Base-by-base conservation (phyloP, 1,140 invertebrate species). In the Antheraea mylitta region DNA sequence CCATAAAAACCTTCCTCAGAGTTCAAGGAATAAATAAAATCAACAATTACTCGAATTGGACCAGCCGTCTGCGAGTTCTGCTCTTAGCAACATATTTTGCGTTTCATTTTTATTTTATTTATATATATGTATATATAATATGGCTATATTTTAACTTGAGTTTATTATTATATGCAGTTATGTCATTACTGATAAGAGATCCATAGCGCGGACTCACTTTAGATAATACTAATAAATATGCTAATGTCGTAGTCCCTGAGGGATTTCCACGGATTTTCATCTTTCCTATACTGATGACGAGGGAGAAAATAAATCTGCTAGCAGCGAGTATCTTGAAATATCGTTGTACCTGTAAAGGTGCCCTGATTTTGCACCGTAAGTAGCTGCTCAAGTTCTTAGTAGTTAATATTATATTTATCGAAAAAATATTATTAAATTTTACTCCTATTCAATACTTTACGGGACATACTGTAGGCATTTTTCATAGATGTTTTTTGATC, bases 211-310 rank as follows among this genome's bases (percentile, higher is more conserved):
- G 76, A 75, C 77, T 74, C 67, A 64, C 70, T 73, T 74, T 66
- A 75, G 81, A 80, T 81, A 78, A 78, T 78, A 82, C 80, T 83
- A 85, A 85, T 85, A 82, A 83, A 82, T 85, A 85, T 85, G 83
- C 79, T 85, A 85, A 85, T 85, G 76, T 76, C 60, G 70, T 68
- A 77, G 75, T 80, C 75, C 78, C 80, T 77, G 70, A 75, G 75
- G 78, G 79, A 83, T 85, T 79, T 80, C 74, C 79, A 72, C 77
- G 81, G 81, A 85, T 85, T 82, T 85, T 83, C 75, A 81, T 84
- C 76, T 80, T 71, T 65, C 70, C 71, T 73, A 77, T 76, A 79
- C 69, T 70, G 75, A 77, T 79, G 77, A 82, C 79, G 76, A 53
- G 64, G 77, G 68, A 72, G 73, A 79, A 83, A 65, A 84, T 79